Evolutionary conservation across 1,140 invertebrate species (phyloP), one percentile per base, ranked within the genome.

Genomic region (Hermatobates lingyangjiaoensis): DNA sequence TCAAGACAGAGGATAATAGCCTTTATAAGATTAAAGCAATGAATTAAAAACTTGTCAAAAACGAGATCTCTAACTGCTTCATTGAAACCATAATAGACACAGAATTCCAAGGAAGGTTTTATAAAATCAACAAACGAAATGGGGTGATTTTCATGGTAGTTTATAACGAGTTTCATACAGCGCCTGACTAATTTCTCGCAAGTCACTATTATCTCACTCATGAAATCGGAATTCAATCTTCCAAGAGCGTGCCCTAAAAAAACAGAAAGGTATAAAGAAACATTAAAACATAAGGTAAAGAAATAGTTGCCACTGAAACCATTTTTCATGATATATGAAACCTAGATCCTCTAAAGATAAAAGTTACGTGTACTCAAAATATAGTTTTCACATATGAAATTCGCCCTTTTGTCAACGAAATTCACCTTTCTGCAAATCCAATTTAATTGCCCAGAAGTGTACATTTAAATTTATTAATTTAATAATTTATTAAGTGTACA

Each of bases 1-100:
- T 82, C 77, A 7, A 73, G 68, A 66, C 81, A 83, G 48, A 82
- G 64, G 55, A 94, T 68, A 54, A 93, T 83, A 1, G 72, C 75
- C 65, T 90, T 93, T 26, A 93, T 77, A 50, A 93, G 70, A 68
- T 92, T 93, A 51, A 95, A 74, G 58, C 83, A 87, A 54, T 90
- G 84, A 55, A 95, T 87, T 38, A 79, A 79, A 63, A 94, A 88
- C 61, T 78, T 71, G 63, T 90, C 85, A 68, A 88, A 92, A 24
- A 81, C 65, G 27, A 80, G 72, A 57, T 71, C 67, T 66, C 83
- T 75, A 30, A 81, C 83, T 54, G 73, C 71, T 52, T 81, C 75
- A 21, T 85, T 87, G 63, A 96, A 95, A 56, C 86, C 82, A 67
- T 88, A 90, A 63, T 77, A 82, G 44, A 82, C 73, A 23, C 83